These are phyloP conservation scores for Chondrilla cf. caribensis DNA, from an alignment of 37 sponge, comb jelly and placozoan genomes.

Conservation along the genomic window DNA sequence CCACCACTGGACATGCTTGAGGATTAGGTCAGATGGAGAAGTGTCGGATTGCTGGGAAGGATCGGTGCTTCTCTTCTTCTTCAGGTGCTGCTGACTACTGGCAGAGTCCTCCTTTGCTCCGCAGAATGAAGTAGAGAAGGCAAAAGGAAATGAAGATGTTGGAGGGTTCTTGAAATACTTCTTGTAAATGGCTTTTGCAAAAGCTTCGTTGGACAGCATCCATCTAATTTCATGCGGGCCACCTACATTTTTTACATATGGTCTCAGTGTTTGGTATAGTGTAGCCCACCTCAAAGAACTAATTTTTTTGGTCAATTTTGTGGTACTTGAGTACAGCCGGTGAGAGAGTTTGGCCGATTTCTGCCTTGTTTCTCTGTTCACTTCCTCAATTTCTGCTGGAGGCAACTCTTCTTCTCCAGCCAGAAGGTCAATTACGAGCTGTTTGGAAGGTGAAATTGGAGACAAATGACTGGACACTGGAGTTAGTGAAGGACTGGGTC, in stretches of 20 bases:
- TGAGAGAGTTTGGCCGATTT: background rate
- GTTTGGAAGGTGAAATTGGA: background rate
- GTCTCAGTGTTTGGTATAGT: constrained; percentile 13
- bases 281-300: constrained; percentile 12
- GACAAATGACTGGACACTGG: background rate
- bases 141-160: constrained; percentile 39
- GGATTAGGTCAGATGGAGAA: constrained; percentile 1
- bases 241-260: constrained; percentile 18
- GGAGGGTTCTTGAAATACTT: constrained; percentile 40
- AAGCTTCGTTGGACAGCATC: background rate
- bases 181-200: background rate
- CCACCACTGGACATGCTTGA: constrained; percentile 41
- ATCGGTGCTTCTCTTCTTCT: background rate
- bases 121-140: constrained; percentile 38
- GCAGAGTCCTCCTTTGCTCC: constrained; percentile 27
- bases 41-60: background rate
- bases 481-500: constrained; percentile 13
- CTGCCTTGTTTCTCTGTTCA: background rate
- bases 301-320: background rate
- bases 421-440: background rate
- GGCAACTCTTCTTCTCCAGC: background rate
- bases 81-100: background rate
- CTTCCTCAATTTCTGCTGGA: constrained; percentile 9
- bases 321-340: no score
- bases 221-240: background rate